Conservation (phyloP, 1,140 invertebrate genomes). For the Streblospio benedicti region DNA sequence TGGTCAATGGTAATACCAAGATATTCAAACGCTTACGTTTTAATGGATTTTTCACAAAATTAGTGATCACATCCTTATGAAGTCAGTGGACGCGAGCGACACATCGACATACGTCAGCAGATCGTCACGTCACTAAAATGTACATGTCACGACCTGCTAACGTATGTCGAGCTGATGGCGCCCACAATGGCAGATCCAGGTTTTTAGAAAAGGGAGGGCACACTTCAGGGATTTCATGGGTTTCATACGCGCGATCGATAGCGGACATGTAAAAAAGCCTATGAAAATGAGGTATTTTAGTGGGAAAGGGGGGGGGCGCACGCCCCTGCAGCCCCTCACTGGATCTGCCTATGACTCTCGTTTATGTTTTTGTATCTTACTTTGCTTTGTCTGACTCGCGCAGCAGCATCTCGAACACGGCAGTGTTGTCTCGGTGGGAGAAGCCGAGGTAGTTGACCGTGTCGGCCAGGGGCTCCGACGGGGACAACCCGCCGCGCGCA, state of each 20-base stretch:
- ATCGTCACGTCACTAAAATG: too few species aligned
- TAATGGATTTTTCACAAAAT: too few species aligned
- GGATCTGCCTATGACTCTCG: not conserved
- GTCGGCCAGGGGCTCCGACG: constrained; percentile 38
- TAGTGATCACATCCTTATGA: too few species aligned
- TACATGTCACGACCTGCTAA: too few species aligned
- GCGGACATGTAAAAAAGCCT: not conserved
- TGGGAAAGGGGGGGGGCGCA: too few species aligned
- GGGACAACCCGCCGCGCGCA: not conserved
- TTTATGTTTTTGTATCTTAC: constrained; percentile 23
- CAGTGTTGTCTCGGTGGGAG: constrained; percentile 64
- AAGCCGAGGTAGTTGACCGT: constrained; percentile 66
- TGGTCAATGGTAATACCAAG: too few species aligned
- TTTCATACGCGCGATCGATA: not conserved
- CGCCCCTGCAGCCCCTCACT: not conserved
- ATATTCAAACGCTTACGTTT: too few species aligned
- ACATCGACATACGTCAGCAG: too few species aligned
- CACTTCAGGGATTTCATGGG: not conserved
- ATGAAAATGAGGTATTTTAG: too few species aligned
- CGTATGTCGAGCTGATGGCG: too few species aligned
- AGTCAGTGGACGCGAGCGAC: too few species aligned
- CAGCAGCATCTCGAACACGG: constrained; percentile 61
- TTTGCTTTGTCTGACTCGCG: constrained; percentile 56
- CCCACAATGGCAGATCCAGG: not conserved
- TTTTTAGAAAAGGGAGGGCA: not conserved